Evolutionary conservation across 2,113 vertebrate species (phyloP).

Genomic region (Chascanopsetta lugubris): DNA sequence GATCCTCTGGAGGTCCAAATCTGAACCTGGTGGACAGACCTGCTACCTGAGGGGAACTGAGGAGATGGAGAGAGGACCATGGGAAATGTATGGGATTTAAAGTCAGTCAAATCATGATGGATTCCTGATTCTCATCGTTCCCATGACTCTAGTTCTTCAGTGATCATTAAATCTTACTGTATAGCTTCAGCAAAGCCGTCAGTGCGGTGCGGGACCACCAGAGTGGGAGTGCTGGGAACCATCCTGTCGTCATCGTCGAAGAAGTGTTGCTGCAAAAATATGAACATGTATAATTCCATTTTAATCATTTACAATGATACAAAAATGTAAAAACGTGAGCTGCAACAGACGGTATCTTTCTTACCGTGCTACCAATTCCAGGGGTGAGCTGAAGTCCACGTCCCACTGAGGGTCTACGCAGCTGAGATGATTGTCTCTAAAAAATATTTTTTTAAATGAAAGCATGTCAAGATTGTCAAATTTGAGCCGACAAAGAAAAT

Average conservation of each 20-base stretch:
- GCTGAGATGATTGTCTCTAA: slow-evolving; percentile 79
- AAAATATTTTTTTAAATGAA: too few relatives aligned
- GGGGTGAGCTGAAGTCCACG: slow-evolving; percentile 96
- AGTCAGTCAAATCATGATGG: not conserved
- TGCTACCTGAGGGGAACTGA: slow-evolving; percentile 95
- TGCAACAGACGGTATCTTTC: slow-evolving; percentile 38
- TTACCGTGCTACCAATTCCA: slow-evolving; percentile 93
- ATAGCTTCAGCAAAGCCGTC: slow-evolving; percentile 98
- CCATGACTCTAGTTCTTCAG: not conserved
- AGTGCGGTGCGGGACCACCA: slow-evolving; percentile 95
- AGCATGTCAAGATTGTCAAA: not conserved
- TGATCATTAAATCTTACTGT: slow-evolving; percentile 85
- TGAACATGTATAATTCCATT: not conserved
- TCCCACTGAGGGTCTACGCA: slow-evolving; percentile 89
- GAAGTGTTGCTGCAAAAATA: slow-evolving; percentile 88
- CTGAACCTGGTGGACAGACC: slow-evolving; percentile 92
- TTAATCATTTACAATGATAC: not conserved
- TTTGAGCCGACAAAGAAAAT: too few relatives aligned
- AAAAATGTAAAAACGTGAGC: not conserved
- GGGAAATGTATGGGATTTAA: not conserved
- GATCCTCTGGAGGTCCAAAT: slow-evolving; percentile 96
- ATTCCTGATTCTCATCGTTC: not conserved
- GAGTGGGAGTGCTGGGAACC: slow-evolving; percentile 97
- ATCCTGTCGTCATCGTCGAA: slow-evolving; percentile 98
- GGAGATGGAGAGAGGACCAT: not conserved